Evolutionary conservation across 2,797 vertebrate species (phyloP).

Genomic region (Bufotes viridis): DNA sequence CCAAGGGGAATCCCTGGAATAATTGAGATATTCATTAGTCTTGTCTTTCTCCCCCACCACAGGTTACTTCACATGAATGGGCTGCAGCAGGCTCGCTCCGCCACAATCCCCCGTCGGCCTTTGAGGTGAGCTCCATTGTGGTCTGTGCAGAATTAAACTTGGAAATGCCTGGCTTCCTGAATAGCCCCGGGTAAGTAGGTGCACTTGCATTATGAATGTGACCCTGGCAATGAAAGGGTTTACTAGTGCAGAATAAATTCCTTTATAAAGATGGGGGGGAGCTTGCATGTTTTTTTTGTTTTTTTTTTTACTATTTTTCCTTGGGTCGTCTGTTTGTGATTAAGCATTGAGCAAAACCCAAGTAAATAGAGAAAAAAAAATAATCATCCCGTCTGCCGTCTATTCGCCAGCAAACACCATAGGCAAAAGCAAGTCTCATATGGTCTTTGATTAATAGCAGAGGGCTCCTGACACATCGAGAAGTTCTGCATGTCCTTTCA

Average conservation of each 20-base stretch:
- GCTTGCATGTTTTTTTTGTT: background rate
- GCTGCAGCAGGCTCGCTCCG: no score
- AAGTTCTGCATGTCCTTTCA: slow-evolving; percentile 66
- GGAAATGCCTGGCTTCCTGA: background rate
- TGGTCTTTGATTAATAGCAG: slow-evolving; percentile 65
- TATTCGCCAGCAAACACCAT: background rate
- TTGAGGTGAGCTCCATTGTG: background rate
- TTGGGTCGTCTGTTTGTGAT: slow-evolving; percentile 61
- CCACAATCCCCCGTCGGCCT: background rate
- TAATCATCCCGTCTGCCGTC: slow-evolving; percentile 28
- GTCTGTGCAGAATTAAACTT: slow-evolving; percentile 2
- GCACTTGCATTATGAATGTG: slow-evolving; percentile 10
- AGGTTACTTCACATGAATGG: no score
- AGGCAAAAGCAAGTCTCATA: slow-evolving; percentile 61
- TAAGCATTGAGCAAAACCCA: slow-evolving; percentile 58
- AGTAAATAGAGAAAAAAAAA: slow-evolving; percentile 65
- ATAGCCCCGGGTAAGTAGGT: background rate
- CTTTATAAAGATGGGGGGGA: slow-evolving; percentile 2
- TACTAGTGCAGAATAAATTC: slow-evolving; percentile 37
- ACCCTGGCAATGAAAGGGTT: slow-evolving; percentile 48
- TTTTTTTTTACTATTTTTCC: background rate
- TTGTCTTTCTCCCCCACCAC: no score
- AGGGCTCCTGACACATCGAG: slow-evolving; percentile 69
- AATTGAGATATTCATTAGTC: no score
- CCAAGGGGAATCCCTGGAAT: no score